Evolutionary conservation across 2,113 vertebrate species (phyloP).

Genomic region (Sterna hirundo): DNA sequence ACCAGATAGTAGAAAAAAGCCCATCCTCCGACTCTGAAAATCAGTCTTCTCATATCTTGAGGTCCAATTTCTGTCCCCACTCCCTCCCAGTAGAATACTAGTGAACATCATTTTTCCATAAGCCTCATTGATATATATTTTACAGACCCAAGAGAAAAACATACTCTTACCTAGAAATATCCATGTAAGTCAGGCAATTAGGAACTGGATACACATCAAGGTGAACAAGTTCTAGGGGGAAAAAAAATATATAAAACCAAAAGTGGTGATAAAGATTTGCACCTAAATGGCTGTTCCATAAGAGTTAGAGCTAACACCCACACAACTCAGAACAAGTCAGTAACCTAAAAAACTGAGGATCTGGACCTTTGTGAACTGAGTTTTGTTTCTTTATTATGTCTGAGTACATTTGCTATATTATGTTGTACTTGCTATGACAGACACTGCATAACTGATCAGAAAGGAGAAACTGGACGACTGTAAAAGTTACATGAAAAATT

Average conservation of each 20-base stretch:
- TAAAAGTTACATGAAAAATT: not conserved
- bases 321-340: not conserved
- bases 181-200: conserved; percentile 88
- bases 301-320: not conserved
- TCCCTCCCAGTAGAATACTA: not conserved
- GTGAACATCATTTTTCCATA: not conserved
- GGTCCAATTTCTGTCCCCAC: not conserved
- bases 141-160: not conserved
- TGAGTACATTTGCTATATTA: not conserved
- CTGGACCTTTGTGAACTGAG: not conserved
- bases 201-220: conserved; percentile 91
- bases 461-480: not conserved
- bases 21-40: not conserved
- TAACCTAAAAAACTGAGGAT: not conserved
- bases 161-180: conserved; percentile 90
- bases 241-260: not conserved
- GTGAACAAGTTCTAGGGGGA: conserved; percentile 83
- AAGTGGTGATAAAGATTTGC: not conserved
- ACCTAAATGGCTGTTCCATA: not conserved
- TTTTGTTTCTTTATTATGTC: not conserved
- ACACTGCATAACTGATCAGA: not conserved
- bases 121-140: not conserved
- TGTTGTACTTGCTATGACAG: not conserved
- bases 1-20: not conserved
- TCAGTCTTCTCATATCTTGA: not conserved